Evolutionary conservation across 23 tunicate genomes (phyloP).

Genomic region (Trididemnum nubilum): DNA sequence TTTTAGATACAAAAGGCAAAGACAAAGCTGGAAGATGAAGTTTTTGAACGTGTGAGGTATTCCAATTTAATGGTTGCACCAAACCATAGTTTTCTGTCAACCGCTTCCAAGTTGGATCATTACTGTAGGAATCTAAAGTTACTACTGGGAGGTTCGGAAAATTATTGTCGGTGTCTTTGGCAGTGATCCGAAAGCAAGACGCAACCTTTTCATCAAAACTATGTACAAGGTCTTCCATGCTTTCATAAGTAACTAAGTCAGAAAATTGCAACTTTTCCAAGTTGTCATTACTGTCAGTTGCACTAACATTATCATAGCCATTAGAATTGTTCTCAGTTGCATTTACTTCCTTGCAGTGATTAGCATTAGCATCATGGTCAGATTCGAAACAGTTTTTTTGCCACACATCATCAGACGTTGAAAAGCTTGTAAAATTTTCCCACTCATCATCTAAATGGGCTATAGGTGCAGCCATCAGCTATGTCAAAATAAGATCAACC

Average conservation of each 20-base stretch:
- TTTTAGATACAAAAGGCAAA: not conserved
- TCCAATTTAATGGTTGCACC: slow-evolving; percentile 77
- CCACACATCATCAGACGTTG: not conserved
- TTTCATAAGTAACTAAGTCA: slow-evolving; percentile 37
- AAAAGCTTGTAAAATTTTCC: slow-evolving; percentile 64
- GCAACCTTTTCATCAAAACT: slow-evolving; percentile 72
- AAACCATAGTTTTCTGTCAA: slow-evolving; percentile 75
- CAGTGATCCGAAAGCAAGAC: slow-evolving; percentile 38
- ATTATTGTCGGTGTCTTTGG: slow-evolving; percentile 8
- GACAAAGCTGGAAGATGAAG: slow-evolving; percentile 70
- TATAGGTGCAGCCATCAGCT: slow-evolving; percentile 73
- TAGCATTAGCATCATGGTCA: not conserved
- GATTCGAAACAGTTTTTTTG: slow-evolving; percentile 1
- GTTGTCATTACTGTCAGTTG: not conserved
- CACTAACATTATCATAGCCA: not conserved
- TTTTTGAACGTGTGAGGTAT: slow-evolving; percentile 46
- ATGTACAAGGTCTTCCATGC: slow-evolving; percentile 80
- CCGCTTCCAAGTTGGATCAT: slow-evolving; percentile 51
- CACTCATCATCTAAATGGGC: slow-evolving; percentile 81
- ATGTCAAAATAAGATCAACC: too few species aligned
- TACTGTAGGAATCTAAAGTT: slow-evolving; percentile 5
- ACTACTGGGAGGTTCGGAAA: not conserved
- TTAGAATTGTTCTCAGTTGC: too few species aligned
- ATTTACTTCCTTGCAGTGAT: not conserved
- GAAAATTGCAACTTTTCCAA: slow-evolving; percentile 4